Percentiles rank a stretch among this genome's conserved stretches.
These are phyloP conservation scores for Harpagoxenus sublaevis DNA, from an alignment of 2,888 invertebrate species.

Conservation along the genomic window DNA sequence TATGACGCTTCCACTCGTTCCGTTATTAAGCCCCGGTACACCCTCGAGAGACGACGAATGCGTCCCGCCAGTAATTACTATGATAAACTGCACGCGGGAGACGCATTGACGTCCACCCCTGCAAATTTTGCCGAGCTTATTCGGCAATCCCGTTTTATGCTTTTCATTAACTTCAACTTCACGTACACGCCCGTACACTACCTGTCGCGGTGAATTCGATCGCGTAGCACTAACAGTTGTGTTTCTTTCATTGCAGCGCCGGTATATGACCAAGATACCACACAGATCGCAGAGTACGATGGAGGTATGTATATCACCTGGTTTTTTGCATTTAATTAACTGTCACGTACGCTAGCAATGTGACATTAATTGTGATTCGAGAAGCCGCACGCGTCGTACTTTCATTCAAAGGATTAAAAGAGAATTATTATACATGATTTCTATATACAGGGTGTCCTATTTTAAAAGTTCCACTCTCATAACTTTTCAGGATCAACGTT, in stretches of 20 bases:
- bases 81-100: conserved; percentile 77
- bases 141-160: conserved; percentile 42
- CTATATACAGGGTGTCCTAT: not conserved
- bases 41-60: conserved; percentile 73
- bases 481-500: too few species aligned
- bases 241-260: conserved; percentile 82
- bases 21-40: conserved; percentile 71
- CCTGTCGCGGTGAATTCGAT: not conserved
- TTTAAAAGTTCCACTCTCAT: too few species aligned
- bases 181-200: not conserved
- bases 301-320: conserved; percentile 76
- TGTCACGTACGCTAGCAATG: conserved; percentile 40
- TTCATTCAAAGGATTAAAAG: conserved; percentile 6
- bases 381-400: conserved; percentile 38
- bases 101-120: conserved; percentile 62
- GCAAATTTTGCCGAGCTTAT: conserved; percentile 62
- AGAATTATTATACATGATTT: not conserved
- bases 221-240: conserved; percentile 32
- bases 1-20: conserved; percentile 80
- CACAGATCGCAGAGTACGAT: conserved; percentile 84
- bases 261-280: conserved; percentile 84
- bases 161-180: conserved; percentile 45
- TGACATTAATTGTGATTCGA: conserved; percentile 58
- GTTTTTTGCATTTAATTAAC: conserved; percentile 63
- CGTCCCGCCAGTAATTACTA: conserved; percentile 80